A percentile compares a stretch with the other conserved stretches of the same genome.
These are phyloP conservation scores for Acrobasis repandana DNA, from an alignment of 2,888 invertebrate genomes.

Conservation along the genomic window DNA sequence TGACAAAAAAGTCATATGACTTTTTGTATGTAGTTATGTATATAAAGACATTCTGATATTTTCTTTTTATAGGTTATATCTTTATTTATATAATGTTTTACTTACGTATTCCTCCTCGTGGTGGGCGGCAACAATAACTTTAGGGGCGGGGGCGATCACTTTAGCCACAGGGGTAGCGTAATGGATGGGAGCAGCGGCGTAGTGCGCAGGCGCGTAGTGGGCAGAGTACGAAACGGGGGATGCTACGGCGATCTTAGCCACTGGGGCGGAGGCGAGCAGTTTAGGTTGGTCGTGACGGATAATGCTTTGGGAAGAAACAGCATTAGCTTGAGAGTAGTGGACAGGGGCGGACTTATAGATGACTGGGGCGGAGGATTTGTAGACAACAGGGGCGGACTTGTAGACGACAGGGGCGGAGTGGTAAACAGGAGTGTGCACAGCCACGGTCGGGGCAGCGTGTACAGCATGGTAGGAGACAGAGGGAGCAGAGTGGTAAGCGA, in stretches of 20 bases:
- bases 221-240: slow-evolving; percentile 36
- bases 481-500: slow-evolving; percentile 35
- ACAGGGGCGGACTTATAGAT: slow-evolving; percentile 24
- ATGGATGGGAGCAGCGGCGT: slow-evolving; percentile 43
- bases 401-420: slow-evolving; percentile 22
- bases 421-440: slow-evolving; percentile 33
- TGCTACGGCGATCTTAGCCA: slow-evolving; percentile 46
- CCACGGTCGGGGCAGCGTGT: slow-evolving; percentile 34
- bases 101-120: slow-evolving; percentile 58
- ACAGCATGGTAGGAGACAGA: slow-evolving; percentile 29
- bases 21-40: too few relatives aligned
- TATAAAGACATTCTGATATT: too few relatives aligned
- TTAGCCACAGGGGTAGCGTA: slow-evolving; percentile 52
- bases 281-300: slow-evolving; percentile 61
- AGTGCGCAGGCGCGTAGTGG: slow-evolving; percentile 42
- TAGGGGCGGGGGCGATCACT: slow-evolving; percentile 43
- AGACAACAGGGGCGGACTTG: slow-evolving; percentile 25
- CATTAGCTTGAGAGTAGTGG: slow-evolving; percentile 39
- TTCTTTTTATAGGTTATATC: too few relatives aligned
- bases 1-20: too few relatives aligned
- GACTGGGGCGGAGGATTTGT: slow-evolving; percentile 24
- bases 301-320: slow-evolving; percentile 60
- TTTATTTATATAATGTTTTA: slow-evolving; percentile 17
- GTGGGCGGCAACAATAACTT: slow-evolving; percentile 46
- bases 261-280: slow-evolving; percentile 43